Base-by-base conservation (phyloP, 2,797 vertebrate species). In the Neosilurus hyrtlii region DNA sequence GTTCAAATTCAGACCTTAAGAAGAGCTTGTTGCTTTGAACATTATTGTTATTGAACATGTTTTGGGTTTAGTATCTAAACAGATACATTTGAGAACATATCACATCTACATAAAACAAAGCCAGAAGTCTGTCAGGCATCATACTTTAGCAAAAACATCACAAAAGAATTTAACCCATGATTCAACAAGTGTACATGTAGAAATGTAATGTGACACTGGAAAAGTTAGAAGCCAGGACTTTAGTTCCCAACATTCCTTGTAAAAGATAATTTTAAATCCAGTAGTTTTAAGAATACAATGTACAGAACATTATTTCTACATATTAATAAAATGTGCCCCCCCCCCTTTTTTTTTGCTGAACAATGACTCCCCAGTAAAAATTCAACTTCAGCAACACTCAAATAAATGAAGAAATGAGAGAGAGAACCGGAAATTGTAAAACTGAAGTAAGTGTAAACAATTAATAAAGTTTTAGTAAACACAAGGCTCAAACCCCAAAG, bases 51-150 rank as follows among this genome's bases (percentile, higher is more conserved):
- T 0, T 18, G n/a, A 54, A 30, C 15, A 52, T 0, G 16, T 54
- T 72, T 73, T 30, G 24, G 51, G 54, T 73, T 18, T 30, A 30
- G 51, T 56, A 73, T 56, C 51, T 73, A 73, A 6, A 73, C 71
- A 56, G 71, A 73, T 73, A 56, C 71, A 56, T 30, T 51, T 30
- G 51, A 73, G 71, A 73, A 73, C 52, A 73, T 56, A 24, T 73
- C n/a, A 9, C 14, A 52, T 24, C 67, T 49, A 51, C 43, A 51
- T 14, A 52, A 72, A 72, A 52, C 49, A 71, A 24, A 71, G 68
- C 67, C 4, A 71, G 51, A 43, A 71, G 68, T 51, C 43, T 24
- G 49, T 26, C 70, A 15, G 70, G 68, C n/a, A 1, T 52, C 49
- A 10, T 24, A 52, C 43, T 72, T 15, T 8, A 54, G 49, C n/a